Conservation (phyloP, 2,888 invertebrate species). For the Caprella mutica region DNA sequence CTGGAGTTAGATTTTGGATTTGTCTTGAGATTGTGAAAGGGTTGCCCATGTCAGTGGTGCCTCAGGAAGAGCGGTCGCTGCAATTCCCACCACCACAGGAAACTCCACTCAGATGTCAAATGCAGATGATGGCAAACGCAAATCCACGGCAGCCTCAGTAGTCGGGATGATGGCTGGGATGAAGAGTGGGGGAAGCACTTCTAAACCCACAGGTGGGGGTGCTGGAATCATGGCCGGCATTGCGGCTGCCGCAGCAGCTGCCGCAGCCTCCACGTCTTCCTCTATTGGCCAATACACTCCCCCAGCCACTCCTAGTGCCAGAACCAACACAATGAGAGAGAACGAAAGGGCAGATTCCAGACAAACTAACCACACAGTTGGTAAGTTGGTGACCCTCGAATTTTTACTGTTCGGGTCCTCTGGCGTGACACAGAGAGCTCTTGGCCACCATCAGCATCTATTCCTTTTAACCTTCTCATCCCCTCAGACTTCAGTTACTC, state of each 20-base stretch:
- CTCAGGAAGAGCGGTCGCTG: not conserved
- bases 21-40: not conserved
- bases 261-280: slow-evolving; percentile 20
- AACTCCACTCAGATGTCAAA: slow-evolving; percentile 16
- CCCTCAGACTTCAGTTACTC: too few species aligned
- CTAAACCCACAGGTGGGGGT: slow-evolving; percentile 11
- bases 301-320: slow-evolving; percentile 5
- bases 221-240: slow-evolving; percentile 29
- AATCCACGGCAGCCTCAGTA: slow-evolving; percentile 30
- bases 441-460: too few species aligned
- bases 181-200: slow-evolving; percentile 14
- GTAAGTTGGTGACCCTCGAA: too few species aligned
- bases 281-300: not conserved
- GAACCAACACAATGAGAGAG: slow-evolving; percentile 4
- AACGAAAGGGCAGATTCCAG: slow-evolving; percentile 3
- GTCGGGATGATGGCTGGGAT: slow-evolving; percentile 32
- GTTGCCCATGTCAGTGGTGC: slow-evolving; percentile 8
- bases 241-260: slow-evolving; percentile 33
- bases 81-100: not conserved
- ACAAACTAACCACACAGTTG: too few species aligned
- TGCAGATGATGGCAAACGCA: slow-evolving; percentile 26
- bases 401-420: too few species aligned
- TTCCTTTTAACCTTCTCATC: too few species aligned
- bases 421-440: too few species aligned
- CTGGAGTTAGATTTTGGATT: too few species aligned